A percentile compares a stretch with the other conserved stretches of the same genome.
These are phyloP conservation scores for Lordiphosa stackelbergi DNA, from an alignment of 1,140 invertebrate species.

Conservation along the genomic window DNA sequence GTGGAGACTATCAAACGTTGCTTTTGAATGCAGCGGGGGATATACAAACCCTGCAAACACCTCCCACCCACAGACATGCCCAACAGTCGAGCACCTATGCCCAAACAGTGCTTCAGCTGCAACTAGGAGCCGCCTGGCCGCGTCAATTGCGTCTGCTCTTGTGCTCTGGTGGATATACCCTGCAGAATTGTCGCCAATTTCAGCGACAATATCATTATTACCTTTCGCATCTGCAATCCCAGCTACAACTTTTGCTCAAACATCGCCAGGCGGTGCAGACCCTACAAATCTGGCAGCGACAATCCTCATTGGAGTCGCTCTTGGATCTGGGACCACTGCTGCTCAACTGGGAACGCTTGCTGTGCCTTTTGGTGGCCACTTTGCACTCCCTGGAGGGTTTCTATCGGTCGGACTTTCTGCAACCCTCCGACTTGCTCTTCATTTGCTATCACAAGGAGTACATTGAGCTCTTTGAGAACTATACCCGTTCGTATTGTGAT, in stretches of 20 bases:
- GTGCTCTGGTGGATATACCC: slow-evolving; percentile 43
- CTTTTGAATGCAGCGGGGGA: slow-evolving; percentile 76
- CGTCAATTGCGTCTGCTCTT: slow-evolving; percentile 49
- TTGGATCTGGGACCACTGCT: slow-evolving; percentile 78
- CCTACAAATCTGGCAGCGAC: slow-evolving; percentile 48
- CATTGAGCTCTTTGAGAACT: slow-evolving; percentile 85
- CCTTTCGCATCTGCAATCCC: slow-evolving; percentile 57
- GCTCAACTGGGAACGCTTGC: slow-evolving; percentile 80
- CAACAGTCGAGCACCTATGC: slow-evolving; percentile 59
- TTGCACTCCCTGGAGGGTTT: slow-evolving; percentile 83
- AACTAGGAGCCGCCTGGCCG: slow-evolving; percentile 60
- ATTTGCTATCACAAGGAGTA: slow-evolving; percentile 85
- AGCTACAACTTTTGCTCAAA: slow-evolving; percentile 58
- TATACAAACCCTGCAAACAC: slow-evolving; percentile 46
- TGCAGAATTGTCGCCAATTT: slow-evolving; percentile 64
- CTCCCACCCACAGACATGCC: slow-evolving; percentile 28
- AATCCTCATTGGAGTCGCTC: slow-evolving; percentile 29
- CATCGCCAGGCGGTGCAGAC: slow-evolving; percentile 55
- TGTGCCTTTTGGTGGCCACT: slow-evolving; percentile 84
- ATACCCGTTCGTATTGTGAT: slow-evolving; percentile 86
- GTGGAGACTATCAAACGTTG: slow-evolving; percentile 85
- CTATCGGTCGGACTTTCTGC: slow-evolving; percentile 81
- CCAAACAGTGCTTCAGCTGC: slow-evolving; percentile 58
- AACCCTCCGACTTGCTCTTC: slow-evolving; percentile 82
- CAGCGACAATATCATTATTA: slow-evolving; percentile 62